These are phyloP conservation scores for Drosophila mulleri DNA, from an alignment of 2,888 invertebrate species.

Conservation along the genomic window DNA sequence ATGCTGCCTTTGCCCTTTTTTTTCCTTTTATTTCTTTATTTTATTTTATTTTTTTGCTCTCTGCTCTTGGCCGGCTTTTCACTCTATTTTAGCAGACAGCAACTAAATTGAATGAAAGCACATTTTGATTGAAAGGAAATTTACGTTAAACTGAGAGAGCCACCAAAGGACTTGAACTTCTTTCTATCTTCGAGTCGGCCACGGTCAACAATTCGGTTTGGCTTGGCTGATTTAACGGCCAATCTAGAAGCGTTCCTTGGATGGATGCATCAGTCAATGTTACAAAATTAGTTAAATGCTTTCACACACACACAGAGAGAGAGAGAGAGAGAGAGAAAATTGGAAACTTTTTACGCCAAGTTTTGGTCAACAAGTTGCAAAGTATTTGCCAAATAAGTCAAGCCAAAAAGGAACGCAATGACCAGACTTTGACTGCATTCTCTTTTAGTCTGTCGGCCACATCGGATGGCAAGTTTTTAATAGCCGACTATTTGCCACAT, in stretches of 20 bases:
- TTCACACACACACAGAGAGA: conserved; percentile 12
- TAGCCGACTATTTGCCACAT: conserved; percentile 2
- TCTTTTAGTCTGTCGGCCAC: conserved; percentile 20
- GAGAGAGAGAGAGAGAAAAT: not conserved
- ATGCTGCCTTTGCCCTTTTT: conserved; percentile 20
- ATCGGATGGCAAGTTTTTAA: conserved; percentile 38
- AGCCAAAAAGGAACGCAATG: conserved; percentile 26
- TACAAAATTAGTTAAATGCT: conserved; percentile 74
- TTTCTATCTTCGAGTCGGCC: not conserved
- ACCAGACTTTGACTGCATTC: conserved; percentile 39
- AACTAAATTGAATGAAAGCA: conserved; percentile 76
- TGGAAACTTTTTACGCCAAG: conserved; percentile 52
- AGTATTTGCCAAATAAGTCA: conserved; percentile 65
- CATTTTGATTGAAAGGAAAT: conserved; percentile 79
- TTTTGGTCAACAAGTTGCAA: conserved; percentile 67
- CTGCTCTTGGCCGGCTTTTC: conserved; percentile 12
- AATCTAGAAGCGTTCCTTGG: conserved; percentile 50
- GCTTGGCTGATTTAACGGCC: conserved; percentile 62
- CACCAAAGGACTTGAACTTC: conserved; percentile 17
- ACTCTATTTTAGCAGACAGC: conserved; percentile 42
- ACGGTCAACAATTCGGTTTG: conserved; percentile 16
- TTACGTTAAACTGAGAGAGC: conserved; percentile 62
- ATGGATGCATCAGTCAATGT: conserved; percentile 69
- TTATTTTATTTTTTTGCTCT: not conserved
- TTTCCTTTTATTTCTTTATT: conserved; percentile 2